Percentiles rank a stretch among this genome's conserved stretches.
Conservation (phyloP, 2,113 vertebrate genomes). For the Cairina moschata region DNA sequence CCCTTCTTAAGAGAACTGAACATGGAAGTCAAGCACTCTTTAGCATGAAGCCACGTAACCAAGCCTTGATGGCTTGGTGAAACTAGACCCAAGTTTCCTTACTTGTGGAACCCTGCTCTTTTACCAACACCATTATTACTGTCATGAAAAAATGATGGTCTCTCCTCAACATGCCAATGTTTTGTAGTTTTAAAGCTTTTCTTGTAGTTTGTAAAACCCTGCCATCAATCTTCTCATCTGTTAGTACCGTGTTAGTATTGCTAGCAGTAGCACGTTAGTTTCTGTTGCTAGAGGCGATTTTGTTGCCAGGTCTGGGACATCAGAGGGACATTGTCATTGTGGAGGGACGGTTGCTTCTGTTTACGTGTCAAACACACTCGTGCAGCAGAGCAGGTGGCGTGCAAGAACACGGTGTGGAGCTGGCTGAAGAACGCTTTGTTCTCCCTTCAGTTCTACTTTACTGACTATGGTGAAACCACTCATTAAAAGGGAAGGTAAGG, state of each 20-base stretch:
- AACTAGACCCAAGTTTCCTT: neutral
- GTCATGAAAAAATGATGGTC: neutral
- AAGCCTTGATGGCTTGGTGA: neutral
- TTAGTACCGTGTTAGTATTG: neutral
- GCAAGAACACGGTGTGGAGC: neutral
- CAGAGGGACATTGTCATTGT: neutral
- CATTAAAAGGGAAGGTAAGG: constrained; percentile 47
- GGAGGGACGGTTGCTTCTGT: neutral
- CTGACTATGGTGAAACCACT: constrained; percentile 32
- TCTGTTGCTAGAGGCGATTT: neutral
- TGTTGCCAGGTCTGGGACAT: neutral
- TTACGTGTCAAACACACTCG: neutral
- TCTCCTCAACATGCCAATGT: neutral
- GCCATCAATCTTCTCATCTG: neutral
- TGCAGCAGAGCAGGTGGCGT: neutral
- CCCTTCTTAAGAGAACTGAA: neutral
- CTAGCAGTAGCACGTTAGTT: neutral
- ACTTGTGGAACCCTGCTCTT: neutral
- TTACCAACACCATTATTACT: neutral
- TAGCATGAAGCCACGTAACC: neutral
- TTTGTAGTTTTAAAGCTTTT: neutral
- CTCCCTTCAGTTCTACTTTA: constrained; percentile 34
- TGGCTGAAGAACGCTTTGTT: constrained; percentile 1
- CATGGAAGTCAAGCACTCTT: neutral
- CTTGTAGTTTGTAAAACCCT: neutral